phyloP scores from a whole-genome alignment of 2,888 invertebrate species.

The Hirtodrosophila trivittata region DNA sequence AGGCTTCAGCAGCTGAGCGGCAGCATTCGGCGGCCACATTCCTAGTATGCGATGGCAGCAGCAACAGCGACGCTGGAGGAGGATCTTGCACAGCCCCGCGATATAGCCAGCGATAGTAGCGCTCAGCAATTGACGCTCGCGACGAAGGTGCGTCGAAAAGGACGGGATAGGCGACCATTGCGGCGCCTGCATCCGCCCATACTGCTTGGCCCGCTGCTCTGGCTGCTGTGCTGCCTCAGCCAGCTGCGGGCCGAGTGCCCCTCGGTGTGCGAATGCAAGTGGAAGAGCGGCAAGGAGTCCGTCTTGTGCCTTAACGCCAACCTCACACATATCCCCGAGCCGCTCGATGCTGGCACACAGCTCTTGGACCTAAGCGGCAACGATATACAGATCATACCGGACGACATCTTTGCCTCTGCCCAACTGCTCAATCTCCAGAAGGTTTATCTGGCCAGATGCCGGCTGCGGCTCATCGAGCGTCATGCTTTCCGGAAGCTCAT shows the following conservation, averaged over 20 bases:
- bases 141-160: slow-evolving; percentile 79
- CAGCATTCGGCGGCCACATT: slow-evolving; percentile 11
- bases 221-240: slow-evolving; percentile 78
- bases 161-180: slow-evolving; percentile 44
- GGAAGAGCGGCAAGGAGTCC: slow-evolving; percentile 94
- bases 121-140: slow-evolving; percentile 74
- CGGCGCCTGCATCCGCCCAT: slow-evolving; percentile 71
- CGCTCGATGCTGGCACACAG: slow-evolving; percentile 91
- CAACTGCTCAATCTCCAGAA: slow-evolving; percentile 92
- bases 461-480: slow-evolving; percentile 88
- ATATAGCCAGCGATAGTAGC: slow-evolving; percentile 72
- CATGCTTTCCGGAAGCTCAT: slow-evolving; percentile 91
- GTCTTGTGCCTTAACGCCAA: slow-evolving; percentile 91
- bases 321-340: slow-evolving; percentile 89
- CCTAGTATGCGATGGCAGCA: slow-evolving; percentile 73
- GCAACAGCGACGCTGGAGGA: slow-evolving; percentile 56
- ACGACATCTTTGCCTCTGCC: slow-evolving; percentile 90
- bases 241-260: slow-evolving; percentile 87
- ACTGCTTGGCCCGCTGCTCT: slow-evolving; percentile 71
- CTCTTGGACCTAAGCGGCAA: slow-evolving; percentile 91
- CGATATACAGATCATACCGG: slow-evolving; percentile 87
- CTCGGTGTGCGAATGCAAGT: slow-evolving; percentile 92
- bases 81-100: slow-evolving; percentile 43
- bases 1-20: slow-evolving; percentile 41
- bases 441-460: slow-evolving; percentile 89